Base-by-base conservation (phyloP, 2,888 invertebrate genomes). In the Clitarchus hookeri region DNA sequence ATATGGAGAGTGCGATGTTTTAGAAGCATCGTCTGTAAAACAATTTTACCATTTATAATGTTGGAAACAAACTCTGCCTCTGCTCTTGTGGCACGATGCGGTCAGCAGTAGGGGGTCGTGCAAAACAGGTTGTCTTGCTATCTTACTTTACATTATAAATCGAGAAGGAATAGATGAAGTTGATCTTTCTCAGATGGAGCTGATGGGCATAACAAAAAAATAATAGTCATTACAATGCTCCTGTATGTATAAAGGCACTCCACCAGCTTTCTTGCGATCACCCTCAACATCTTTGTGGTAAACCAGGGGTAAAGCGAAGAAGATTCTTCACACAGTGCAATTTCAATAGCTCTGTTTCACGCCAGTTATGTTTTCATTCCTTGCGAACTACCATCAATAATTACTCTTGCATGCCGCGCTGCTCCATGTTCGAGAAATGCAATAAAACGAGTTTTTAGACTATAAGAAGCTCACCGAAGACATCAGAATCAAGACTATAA, bases 21-120 rank as follows among this genome's bases (percentile, higher is more conserved):
- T 82, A 82, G 36, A 82, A 27, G 23, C 27, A 26, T 36, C 27
- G 82, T 36, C 44, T 82, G 4, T 82, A 36, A 19, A 44, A 36
- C 82, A 82, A 82, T 27, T 82, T 82, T 44, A 82, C 9, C 19
- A 23, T 82, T 27, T 82, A 82, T 27, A 44, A 82, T 36, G 1
- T 82, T 82, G 82, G 26, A 82, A 82, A 26, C 36, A 82, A 82
- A 3, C 19, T 36, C 44, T 82, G 82, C 23, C 44, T 82, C 23
- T 82, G 9, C 27, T 82, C 27, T 23, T 44, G 27, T 82, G 82
- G 82, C 82, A 82, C 23, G 36, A 82, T 36, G 82, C 36, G 44
- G 27, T 82, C 82, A 82, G 44, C 82, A 82, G 44, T 36, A 27
- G 82, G 44, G 82, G 82, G 44, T 82, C 82, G 3, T 82, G 36